Percentiles rank a stretch among this genome's conserved stretches.
These are phyloP conservation scores for Lepidurus apus DNA, from an alignment of 1,140 invertebrate species.

Conservation along the genomic window DNA sequence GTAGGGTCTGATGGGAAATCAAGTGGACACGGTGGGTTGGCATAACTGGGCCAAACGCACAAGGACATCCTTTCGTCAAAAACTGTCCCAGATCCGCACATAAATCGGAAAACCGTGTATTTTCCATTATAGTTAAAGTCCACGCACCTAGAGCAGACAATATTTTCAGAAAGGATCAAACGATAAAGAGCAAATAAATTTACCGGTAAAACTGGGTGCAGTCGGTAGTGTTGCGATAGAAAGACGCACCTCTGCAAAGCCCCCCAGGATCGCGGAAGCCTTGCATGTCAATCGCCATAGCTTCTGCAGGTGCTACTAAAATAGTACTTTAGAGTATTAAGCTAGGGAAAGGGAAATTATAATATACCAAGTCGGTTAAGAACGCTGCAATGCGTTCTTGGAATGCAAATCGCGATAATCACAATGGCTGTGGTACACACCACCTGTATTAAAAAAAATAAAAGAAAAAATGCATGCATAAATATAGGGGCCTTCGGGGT, in stretches of 20 bases:
- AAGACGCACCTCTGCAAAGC: conserved; percentile 5
- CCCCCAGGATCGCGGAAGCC: conserved; percentile 23
- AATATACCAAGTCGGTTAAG: neutral
- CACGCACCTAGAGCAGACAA: conserved; percentile 4
- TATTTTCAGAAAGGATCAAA: neutral
- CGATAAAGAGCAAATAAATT: neutral
- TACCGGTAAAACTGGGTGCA: conserved; percentile 31
- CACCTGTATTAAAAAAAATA: neutral
- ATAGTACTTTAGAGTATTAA: neutral
- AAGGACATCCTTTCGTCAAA: conserved; percentile 25
- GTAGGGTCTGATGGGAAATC: neutral
- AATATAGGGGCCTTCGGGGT: conserved; percentile 8
- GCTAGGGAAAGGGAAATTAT: neutral
- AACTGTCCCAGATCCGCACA: conserved; percentile 29
- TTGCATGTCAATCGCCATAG: conserved; percentile 28
- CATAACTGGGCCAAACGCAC: conserved; percentile 11
- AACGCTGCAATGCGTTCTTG: neutral
- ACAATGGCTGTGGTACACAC: neutral
- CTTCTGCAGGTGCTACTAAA: neutral
- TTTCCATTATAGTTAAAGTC: conserved; percentile 29
- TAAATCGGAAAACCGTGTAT: conserved; percentile 29
- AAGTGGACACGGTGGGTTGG: neutral
- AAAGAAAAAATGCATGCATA: neutral
- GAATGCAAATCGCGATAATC: neutral
- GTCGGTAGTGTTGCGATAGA: conserved; percentile 28